A percentile compares a stretch with the other conserved stretches of the same genome.
phyloP scores from a whole-genome alignment of 2,797 vertebrate genomes.

The Acipenser ruthenus region DNA sequence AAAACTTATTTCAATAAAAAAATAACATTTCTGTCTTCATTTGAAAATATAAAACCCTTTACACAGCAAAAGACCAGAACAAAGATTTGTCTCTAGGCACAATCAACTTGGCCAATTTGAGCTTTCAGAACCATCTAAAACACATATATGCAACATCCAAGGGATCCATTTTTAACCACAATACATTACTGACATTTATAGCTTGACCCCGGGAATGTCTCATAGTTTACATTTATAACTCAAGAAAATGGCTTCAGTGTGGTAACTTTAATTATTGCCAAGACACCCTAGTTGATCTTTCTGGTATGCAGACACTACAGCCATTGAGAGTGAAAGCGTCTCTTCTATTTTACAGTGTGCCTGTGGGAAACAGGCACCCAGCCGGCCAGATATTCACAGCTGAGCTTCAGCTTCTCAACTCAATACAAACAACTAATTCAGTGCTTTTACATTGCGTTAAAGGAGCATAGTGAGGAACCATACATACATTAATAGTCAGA shows the following conservation, averaged over 20 bases:
- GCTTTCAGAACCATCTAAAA: too few relatives aligned
- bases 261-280: slow-evolving; percentile 46
- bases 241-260: slow-evolving; percentile 49
- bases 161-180: background rate
- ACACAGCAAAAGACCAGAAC: background rate
- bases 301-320: slow-evolving; percentile 53
- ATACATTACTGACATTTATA: slow-evolving; percentile 33
- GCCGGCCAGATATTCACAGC: slow-evolving; percentile 20
- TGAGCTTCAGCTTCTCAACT: slow-evolving; percentile 10
- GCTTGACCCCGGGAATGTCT: slow-evolving; percentile 29
- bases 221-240: slow-evolving; percentile 51
- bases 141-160: background rate
- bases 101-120: too few relatives aligned
- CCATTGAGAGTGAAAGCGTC: slow-evolving; percentile 23
- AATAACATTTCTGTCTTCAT: background rate
- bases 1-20: too few relatives aligned
- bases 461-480: too few relatives aligned
- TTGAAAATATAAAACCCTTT: background rate
- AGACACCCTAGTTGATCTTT: slow-evolving; percentile 52
- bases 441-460: slow-evolving; percentile 7
- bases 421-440: slow-evolving; percentile 6
- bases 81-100: too few relatives aligned
- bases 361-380: slow-evolving; percentile 23
- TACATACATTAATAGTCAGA: too few relatives aligned
- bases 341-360: slow-evolving; percentile 35